Percentiles rank a stretch among this genome's conserved stretches.
phyloP scores from a whole-genome alignment of 2,888 invertebrate genomes.

The Muschampia plurimacula region DNA sequence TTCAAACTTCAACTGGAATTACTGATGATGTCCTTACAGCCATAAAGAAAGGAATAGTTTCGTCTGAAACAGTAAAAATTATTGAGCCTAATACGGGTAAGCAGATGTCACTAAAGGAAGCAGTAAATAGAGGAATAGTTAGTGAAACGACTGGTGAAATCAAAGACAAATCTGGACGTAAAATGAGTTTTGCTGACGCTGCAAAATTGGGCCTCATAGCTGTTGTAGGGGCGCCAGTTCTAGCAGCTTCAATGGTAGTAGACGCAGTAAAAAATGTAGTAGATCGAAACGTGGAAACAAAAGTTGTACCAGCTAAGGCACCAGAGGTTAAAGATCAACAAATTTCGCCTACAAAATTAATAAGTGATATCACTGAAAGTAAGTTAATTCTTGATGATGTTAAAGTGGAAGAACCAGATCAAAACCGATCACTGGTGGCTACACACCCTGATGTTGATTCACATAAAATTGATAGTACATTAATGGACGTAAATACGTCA shows the following conservation, averaged over 20 bases:
- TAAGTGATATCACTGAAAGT: neutral
- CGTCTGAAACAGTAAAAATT: slow-evolving; percentile 88
- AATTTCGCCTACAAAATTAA: neutral
- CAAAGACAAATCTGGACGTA: slow-evolving; percentile 87
- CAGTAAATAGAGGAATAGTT: slow-evolving; percentile 90
- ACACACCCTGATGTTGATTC: slow-evolving; percentile 42
- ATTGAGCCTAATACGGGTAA: slow-evolving; percentile 89
- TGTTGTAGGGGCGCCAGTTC: slow-evolving; percentile 90
- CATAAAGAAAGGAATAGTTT: slow-evolving; percentile 90
- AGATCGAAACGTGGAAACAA: slow-evolving; percentile 53
- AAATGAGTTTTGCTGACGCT: slow-evolving; percentile 90
- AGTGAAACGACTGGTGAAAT: slow-evolving; percentile 89
- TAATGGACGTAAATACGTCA: neutral
- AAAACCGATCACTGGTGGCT: too few species aligned
- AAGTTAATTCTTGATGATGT: slow-evolving; percentile 30
- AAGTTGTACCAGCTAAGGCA: neutral
- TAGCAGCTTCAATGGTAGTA: slow-evolving; percentile 88
- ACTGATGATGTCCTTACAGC: slow-evolving; percentile 89
- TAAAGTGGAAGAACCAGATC: too few species aligned
- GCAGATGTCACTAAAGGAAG: slow-evolving; percentile 90
- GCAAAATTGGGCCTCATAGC: slow-evolving; percentile 90
- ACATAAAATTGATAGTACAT: slow-evolving; percentile 9
- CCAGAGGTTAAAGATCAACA: neutral
- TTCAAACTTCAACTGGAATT: slow-evolving; percentile 87
- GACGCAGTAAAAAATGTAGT: slow-evolving; percentile 87